Conservation (phyloP, 2,113 vertebrate genomes). For the Triplophysa dalaica region DNA sequence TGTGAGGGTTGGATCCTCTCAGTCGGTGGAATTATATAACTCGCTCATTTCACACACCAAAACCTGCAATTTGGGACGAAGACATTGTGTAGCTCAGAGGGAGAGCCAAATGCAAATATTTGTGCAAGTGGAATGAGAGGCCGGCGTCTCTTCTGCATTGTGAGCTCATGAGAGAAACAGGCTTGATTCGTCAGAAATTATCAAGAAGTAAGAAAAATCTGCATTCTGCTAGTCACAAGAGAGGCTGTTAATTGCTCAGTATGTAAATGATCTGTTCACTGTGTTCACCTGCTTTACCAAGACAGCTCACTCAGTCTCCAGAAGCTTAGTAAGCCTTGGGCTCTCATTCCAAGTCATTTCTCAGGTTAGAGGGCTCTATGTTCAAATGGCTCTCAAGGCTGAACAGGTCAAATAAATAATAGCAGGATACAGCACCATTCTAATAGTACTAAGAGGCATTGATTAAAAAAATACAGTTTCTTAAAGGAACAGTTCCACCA, state of each 20-base stretch:
- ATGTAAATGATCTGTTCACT: conserved; percentile 43
- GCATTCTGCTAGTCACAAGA: conserved; percentile 42
- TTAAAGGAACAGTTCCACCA: no score
- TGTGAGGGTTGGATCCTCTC: conserved; percentile 35
- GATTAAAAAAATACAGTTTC: no score
- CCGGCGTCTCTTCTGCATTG: conserved; percentile 7
- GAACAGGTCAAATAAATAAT: neutral
- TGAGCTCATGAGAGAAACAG: neutral
- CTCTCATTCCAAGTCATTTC: neutral
- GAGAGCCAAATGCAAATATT: conserved; percentile 54
- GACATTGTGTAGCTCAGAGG: conserved; percentile 38
- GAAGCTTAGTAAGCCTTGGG: neutral
- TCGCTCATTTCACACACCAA: conserved; percentile 40
- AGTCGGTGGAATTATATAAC: conserved; percentile 43
- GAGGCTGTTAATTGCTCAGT: conserved; percentile 50
- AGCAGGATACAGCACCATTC: neutral
- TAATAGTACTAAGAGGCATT: neutral
- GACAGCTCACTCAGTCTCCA: conserved; percentile 18
- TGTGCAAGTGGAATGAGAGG: conserved; percentile 36
- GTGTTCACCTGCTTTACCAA: neutral
- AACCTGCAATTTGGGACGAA: conserved; percentile 28
- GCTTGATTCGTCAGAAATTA: conserved; percentile 18
- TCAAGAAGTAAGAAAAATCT: conserved; percentile 24
- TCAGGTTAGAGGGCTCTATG: neutral
- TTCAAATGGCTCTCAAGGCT: neutral